Base-by-base conservation (phyloP, 2,113 vertebrate genomes). In the Brachyhypopomus occidentalis region DNA sequence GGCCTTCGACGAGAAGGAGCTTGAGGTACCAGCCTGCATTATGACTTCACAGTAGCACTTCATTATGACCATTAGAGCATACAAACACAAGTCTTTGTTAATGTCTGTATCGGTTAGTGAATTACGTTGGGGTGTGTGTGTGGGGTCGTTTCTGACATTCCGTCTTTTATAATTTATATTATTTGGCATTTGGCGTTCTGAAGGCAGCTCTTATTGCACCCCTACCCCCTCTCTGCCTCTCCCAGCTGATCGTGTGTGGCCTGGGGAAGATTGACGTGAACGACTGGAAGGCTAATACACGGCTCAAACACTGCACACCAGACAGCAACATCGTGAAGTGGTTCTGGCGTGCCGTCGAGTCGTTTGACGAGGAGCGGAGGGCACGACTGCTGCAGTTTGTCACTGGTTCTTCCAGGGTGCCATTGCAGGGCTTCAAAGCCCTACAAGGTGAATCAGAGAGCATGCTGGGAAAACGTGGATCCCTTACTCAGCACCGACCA, bases 331-430 rank as follows among this genome's bases (percentile, higher is more conserved):
- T 95, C 0, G 98, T 99, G 23, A 98, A 98, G 85, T 99, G 98
- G 98, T 99, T 99, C 94, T 99, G 97, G 98, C 97, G 96, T 84
- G 97, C 97, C 0, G 98, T 99, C 92, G 98, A 99, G 91, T 93
- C 96, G 0, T 99, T 97, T 5, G 98, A 99, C 11, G 98, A 99
- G 87, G 98, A 99, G 87, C 92, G 97, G 75, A 88, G 98, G 85
- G 98, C 98, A 0, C 91, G 98, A 8, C 92, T 99, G 48, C 95
- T 99, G 34, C 98, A 99, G 95, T 99, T 99, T 1, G 98, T 99
- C 89, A 99, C 98, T 0, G 98, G 98, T 67, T 99, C 98, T 0
- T 99, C 98, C 60, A 84, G 98, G 67, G 98, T 99, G 85, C 98
- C 98, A 16, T 95, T 99, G 86, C 98, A 99, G 89, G 98, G 98